Evolutionary conservation across 2,113 vertebrate species (phyloP).

Genomic region (Athene noctua): DNA sequence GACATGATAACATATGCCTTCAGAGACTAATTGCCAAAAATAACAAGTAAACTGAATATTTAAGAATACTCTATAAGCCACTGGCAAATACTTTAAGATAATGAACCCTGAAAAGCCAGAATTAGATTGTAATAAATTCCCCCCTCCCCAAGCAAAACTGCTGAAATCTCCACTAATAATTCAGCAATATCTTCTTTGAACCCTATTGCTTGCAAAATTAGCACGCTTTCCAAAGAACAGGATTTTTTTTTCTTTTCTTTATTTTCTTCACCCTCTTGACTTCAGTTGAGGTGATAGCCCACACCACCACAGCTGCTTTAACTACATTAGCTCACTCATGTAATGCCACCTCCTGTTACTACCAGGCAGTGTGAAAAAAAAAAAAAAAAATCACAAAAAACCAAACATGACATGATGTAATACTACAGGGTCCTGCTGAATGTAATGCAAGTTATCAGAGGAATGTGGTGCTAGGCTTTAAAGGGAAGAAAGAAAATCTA

Average conservation of each 20-base stretch:
- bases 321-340: neutral
- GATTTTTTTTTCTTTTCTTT: neutral
- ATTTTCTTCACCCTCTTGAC: neutral
- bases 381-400: neutral
- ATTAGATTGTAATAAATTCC: accelerated
- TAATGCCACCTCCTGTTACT: constrained; percentile 19
- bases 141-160: neutral
- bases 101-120: neutral
- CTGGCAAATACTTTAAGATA: neutral
- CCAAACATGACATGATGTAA: neutral
- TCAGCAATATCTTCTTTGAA: neutral
- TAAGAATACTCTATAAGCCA: neutral
- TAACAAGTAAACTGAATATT: neutral
- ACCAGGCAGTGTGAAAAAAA: neutral
- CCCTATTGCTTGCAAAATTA: neutral
- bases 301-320: neutral
- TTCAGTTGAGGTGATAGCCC: neutral
- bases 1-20: neutral
- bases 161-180: neutral
- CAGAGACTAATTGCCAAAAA: neutral
- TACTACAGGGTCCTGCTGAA: neutral
- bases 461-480: neutral
- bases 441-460: neutral
- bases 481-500: neutral
- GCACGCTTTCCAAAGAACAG: neutral